Evolutionary conservation across 2,113 vertebrate species (phyloP).

Genomic region (Microcebus lehilahytsara): DNA sequence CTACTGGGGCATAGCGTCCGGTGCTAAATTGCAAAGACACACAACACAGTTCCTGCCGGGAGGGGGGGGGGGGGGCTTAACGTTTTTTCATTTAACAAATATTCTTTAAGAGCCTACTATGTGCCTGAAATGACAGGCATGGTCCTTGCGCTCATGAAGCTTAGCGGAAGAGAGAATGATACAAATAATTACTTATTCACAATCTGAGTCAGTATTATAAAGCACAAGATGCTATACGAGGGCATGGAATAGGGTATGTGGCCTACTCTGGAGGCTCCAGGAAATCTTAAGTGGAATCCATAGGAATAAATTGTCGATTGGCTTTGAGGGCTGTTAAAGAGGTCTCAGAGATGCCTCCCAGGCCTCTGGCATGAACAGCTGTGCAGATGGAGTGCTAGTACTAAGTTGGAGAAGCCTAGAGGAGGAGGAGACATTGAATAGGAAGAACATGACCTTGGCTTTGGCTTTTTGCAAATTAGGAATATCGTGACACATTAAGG

Average conservation of each 20-base stretch:
- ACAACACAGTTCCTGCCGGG: too few relatives aligned
- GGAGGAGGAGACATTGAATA: neutral
- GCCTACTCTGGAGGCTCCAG: neutral
- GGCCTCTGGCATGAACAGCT: neutral
- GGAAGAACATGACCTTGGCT: neutral
- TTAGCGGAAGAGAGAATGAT: neutral
- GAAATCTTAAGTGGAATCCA: neutral
- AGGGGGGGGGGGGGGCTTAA: neutral
- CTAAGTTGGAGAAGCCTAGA: neutral
- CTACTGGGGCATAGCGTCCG: slow-evolving; percentile 23
- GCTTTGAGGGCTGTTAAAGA: neutral
- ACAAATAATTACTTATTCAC: neutral
- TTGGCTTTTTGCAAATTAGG: neutral
- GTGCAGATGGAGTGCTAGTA: neutral
- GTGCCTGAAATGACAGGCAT: neutral
- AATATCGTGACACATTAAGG: neutral
- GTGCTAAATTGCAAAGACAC: neutral
- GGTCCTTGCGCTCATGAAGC: neutral
- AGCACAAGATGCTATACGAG: neutral
- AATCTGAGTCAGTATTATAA: neutral
- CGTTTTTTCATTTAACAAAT: neutral
- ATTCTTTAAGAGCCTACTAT: neutral
- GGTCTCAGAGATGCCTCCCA: neutral
- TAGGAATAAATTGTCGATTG: neutral
- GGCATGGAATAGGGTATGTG: neutral